Conservation (phyloP, 1,140 invertebrate species). For the Cydia splendana region DNA sequence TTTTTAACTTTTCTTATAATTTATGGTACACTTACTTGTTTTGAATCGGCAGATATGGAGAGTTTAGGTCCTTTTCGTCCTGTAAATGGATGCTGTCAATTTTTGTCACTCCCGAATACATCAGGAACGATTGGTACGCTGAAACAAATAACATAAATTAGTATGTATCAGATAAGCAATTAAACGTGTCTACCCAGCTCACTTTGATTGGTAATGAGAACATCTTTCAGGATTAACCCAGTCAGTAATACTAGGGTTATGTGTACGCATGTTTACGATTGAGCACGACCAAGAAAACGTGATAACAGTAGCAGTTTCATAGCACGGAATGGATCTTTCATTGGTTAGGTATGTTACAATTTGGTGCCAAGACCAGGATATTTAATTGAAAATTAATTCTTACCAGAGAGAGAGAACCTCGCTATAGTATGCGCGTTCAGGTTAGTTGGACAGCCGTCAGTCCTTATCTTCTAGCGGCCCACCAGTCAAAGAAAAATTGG, state of each 20-base stretch:
- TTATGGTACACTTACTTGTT: slow-evolving; percentile 70
- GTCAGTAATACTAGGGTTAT: no score
- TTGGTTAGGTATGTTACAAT: not conserved
- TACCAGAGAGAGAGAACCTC: no score
- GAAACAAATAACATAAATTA: slow-evolving; percentile 46
- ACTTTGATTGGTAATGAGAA: no score
- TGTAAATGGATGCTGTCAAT: slow-evolving; percentile 89
- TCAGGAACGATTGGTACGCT: slow-evolving; percentile 88
- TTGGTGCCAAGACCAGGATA: slow-evolving; percentile 5
- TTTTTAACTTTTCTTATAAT: not conserved
- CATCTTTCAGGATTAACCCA: no score
- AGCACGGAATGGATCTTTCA: not conserved
- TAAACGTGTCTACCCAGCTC: not conserved
- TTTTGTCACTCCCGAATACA: slow-evolving; percentile 86
- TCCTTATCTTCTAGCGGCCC: no score
- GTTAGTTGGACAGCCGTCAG: no score
- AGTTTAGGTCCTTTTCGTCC: slow-evolving; percentile 86
- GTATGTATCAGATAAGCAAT: not conserved
- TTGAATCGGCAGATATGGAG: slow-evolving; percentile 87
- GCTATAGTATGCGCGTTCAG: no score
- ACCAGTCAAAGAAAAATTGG: no score
- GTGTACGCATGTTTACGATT: no score
- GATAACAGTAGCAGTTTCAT: not conserved
- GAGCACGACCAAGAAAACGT: not conserved
- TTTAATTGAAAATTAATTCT: no score